Base-by-base conservation (phyloP, 2,888 invertebrate genomes). In the Lottia gigantea region DNA sequence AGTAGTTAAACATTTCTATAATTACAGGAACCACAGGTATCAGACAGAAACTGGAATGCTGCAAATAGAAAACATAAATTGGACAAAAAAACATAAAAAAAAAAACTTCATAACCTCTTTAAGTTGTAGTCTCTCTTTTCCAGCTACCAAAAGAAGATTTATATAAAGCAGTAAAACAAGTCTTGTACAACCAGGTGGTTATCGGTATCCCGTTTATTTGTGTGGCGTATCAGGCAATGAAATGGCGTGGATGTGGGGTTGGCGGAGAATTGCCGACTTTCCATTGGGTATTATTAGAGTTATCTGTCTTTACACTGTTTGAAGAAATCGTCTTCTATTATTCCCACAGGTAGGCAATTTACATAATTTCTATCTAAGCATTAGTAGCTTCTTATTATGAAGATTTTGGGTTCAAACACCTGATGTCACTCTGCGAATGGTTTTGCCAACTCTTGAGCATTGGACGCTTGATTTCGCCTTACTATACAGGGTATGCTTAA, bases 271-370 rank as follows among this genome's bases (percentile, higher is more conserved):
- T 95, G 72, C 95, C 95, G 0, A 93, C 93, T 26, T 94, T 94
- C 84, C 93, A 93, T 79, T 93, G 93, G 93, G 71, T 68, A 4
- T 89, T 94, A 62, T 91, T 93, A 8, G 84, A 95, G 87, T 89
- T 95, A 71, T 92, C 92, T 0, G 90, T 94, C 65, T 93, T 92
- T 85, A 92, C 94, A 77, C 87, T 95, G 26, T 91, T 93, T 81
- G 94, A 95, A 86, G 95, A 95, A 89, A 90, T 94, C 77, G 92
- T 92, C 69, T 95, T 95, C 88, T 95, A 95, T 87, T 95, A 95
- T 86, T 93, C 93, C 14, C 95, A 95, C 89, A 92, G 95, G 91
- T 93, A 87, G 76, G 72, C 68, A 16, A 23, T 8, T 64, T 49
- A 40, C 40, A 40, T 31, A 31, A 31, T 31, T 31, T 31, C 31